A percentile compares a stretch with the other conserved stretches of the same genome.
Conservation (phyloP, 2,888 invertebrate genomes). For the Ligdia adustata region DNA sequence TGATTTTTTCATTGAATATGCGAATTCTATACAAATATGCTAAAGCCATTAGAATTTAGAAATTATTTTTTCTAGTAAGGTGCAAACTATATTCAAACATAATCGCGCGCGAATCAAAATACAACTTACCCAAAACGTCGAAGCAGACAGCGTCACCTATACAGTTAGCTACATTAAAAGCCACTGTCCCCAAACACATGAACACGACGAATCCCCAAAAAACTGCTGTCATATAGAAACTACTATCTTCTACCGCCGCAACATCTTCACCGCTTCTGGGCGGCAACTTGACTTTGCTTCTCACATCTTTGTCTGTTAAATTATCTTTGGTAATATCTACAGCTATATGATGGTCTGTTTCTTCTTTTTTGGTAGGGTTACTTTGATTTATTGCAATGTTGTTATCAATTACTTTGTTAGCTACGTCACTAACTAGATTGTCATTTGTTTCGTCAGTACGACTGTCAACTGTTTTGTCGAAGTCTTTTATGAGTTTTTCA, state of each 20-base stretch:
- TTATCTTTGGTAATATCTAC: conserved; percentile 20
- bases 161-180: conserved; percentile 93
- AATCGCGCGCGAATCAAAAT: too few relatives aligned
- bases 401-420: neutral
- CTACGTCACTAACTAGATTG: neutral
- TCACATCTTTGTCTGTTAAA: conserved; percentile 12
- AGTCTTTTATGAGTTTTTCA: neutral
- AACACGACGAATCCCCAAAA: conserved; percentile 91
- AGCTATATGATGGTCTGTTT: conserved; percentile 6
- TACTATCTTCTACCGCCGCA: conserved; percentile 32
- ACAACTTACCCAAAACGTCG: conserved; percentile 89
- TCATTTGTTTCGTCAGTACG: neutral
- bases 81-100: too few relatives aligned
- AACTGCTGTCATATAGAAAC: conserved; percentile 83
- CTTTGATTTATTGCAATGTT: neutral
- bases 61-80: too few relatives aligned
- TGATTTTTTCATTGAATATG: too few relatives aligned
- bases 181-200: conserved; percentile 89
- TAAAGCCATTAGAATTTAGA: too few relatives aligned
- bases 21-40: too few relatives aligned
- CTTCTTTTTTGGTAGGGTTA: neutral
- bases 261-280: conserved; percentile 9
- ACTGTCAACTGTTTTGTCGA: neutral
- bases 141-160: conserved; percentile 96
- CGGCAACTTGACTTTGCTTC: conserved; percentile 21